Evolutionary conservation across 1,140 invertebrate species (phyloP).

Genomic region (Teleopsis dalmanni): DNA sequence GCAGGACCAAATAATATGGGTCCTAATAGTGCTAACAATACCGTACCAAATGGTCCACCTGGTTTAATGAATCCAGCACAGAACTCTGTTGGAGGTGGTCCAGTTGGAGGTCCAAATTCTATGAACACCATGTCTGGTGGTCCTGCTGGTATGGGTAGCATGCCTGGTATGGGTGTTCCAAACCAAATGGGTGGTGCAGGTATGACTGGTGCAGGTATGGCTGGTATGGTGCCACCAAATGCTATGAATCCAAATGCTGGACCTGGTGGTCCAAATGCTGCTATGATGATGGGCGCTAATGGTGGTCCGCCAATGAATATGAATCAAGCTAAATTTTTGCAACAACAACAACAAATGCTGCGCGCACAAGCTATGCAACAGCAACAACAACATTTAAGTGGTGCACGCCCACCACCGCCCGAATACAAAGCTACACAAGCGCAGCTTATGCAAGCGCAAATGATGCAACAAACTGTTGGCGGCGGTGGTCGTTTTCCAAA

Average conservation of each 20-base stretch:
- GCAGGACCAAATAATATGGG: slow-evolving; percentile 31
- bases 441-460: slow-evolving; percentile 52
- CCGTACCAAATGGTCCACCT: slow-evolving; percentile 5
- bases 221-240: slow-evolving; percentile 27
- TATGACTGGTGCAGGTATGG: slow-evolving; percentile 1
- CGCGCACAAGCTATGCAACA: slow-evolving; percentile 43
- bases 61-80: neutral
- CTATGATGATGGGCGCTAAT: too few species aligned
- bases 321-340: slow-evolving; percentile 56
- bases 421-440: slow-evolving; percentile 63
- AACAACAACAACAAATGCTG: slow-evolving; percentile 45
- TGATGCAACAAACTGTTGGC: slow-evolving; percentile 45
- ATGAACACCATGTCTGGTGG: too few species aligned
- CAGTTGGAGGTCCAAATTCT: slow-evolving; percentile 13
- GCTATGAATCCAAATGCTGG: slow-evolving; percentile 17
- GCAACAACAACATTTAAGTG: slow-evolving; percentile 47
- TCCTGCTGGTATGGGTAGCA: slow-evolving; percentile 12
- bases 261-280: slow-evolving; percentile 13
- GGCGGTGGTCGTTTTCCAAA: slow-evolving; percentile 41
- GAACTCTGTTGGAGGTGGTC: slow-evolving; percentile 1
- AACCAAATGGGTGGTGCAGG: slow-evolving; percentile 24
- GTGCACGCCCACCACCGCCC: slow-evolving; percentile 59
- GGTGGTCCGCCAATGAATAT: slow-evolving; percentile 43
- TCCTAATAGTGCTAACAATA: slow-evolving; percentile 6
- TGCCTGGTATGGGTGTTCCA: slow-evolving; percentile 5